Evolutionary conservation across 2,797 vertebrate genomes (phyloP).

Genomic region (Margarornis squamiger): DNA sequence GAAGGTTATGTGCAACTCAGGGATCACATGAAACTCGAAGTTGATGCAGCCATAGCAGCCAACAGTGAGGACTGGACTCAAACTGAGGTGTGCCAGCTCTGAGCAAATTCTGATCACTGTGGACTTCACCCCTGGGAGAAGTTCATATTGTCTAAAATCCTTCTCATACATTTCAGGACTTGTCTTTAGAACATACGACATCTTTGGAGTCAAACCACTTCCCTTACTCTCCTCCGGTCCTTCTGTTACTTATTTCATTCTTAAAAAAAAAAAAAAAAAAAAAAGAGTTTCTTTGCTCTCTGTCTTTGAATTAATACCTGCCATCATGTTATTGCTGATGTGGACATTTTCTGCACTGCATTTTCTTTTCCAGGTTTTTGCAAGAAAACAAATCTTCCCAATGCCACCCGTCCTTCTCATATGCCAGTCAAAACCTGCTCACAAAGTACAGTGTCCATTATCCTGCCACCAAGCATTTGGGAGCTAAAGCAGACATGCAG

Average conservation of each 20-base stretch:
- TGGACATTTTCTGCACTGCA: not conserved
- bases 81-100: not conserved
- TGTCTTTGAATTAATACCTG: not conserved
- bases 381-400: not conserved
- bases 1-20: constrained; percentile 23
- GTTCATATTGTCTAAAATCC: not conserved
- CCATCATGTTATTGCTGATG: not conserved
- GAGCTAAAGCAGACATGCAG: not conserved
- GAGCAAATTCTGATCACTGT: not conserved
- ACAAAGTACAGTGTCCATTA: not conserved
- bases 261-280: not conserved
- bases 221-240: not conserved
- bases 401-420: not conserved
- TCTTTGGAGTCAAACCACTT: not conserved
- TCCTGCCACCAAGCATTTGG: not conserved
- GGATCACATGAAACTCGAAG: not conserved
- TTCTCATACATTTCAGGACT: not conserved
- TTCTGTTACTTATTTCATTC: not conserved
- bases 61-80: not conserved
- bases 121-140: not conserved
- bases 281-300: not conserved
- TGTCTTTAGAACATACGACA: not conserved
- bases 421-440: not conserved
- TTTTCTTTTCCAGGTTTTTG: not conserved
- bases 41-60: not conserved